Percentiles rank a stretch among this genome's conserved stretches.
Conservation (phyloP, 2,888 invertebrate genomes). For the Meganola albula region DNA sequence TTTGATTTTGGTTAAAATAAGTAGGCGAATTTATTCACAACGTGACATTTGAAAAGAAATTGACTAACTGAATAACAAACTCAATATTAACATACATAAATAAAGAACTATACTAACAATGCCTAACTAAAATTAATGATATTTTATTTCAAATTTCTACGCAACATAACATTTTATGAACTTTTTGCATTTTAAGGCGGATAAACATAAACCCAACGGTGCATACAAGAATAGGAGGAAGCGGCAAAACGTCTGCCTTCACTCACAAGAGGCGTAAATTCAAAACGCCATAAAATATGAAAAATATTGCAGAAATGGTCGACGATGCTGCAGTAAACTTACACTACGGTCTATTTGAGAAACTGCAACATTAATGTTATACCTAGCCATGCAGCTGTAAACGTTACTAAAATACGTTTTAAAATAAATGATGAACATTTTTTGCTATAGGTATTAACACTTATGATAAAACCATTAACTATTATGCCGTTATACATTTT, state of each 20-base stretch:
- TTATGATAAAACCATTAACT: too few relatives aligned
- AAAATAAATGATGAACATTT: too few relatives aligned
- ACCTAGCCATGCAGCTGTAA: too few relatives aligned
- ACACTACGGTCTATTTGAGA: slow-evolving; percentile 40
- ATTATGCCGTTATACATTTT: too few relatives aligned
- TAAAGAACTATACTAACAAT: background rate
- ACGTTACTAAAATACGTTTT: slow-evolving; percentile 7
- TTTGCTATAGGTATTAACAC: too few relatives aligned
- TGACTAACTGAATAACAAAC: too few relatives aligned
- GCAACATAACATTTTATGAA: background rate
- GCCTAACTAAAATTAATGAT: background rate
- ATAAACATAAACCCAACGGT: slow-evolving; percentile 14
- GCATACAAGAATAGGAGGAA: slow-evolving; percentile 32
- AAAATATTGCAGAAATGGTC: slow-evolving; percentile 52
- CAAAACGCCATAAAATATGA: slow-evolving; percentile 72
- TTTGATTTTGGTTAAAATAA: too few relatives aligned
- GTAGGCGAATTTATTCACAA: too few relatives aligned
- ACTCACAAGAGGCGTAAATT: slow-evolving; percentile 55
- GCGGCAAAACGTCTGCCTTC: slow-evolving; percentile 28
- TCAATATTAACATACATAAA: too few relatives aligned
- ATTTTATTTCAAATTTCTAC: background rate
- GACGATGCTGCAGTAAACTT: slow-evolving; percentile 48
- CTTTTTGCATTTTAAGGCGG: slow-evolving; percentile 1
- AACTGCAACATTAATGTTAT: too few relatives aligned
- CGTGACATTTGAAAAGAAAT: too few relatives aligned